Evolutionary conservation across 2,888 invertebrate species (phyloP), one percentile per base, ranked within the genome.

Genomic region (Cantharis rufa): DNA sequence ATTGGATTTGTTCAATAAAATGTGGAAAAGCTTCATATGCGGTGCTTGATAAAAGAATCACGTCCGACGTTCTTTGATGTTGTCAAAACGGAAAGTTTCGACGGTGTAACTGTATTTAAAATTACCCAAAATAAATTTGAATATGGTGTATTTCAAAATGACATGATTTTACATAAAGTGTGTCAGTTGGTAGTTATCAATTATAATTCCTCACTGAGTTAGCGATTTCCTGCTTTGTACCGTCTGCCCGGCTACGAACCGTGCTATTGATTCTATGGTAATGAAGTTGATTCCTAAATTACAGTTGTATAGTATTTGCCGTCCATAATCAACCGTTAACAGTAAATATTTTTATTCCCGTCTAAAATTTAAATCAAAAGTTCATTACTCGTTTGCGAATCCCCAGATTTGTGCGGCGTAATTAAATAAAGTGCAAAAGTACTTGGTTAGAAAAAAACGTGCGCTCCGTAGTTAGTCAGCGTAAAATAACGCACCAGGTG

Each of bases 191-290:
- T 71, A 71, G 74, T 74, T 71, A 74, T 77, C 77, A 77, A 74
- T 77, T 77, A 75, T 77, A 77, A 77, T 77, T 74, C 77, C 62
- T 71, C 10, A 28, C 71, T 66, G 69, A 72, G 72, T 28, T 71
- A 27, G 69, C 74, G 77, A 77, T 77, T 77, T 77, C 77, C 77
- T 74, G 77, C 70, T 77, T 75, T 77, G 70, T 72, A 74, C 74
- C 74, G 77, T 77, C 77, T 77, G 48, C 48, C 48, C 13, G 77
- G 72, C 69, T 69, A 71, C 69, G 64, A 77, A 71, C 74, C 69
- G 64, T 75, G 64, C 64, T 77, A 77, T 77, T 74, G 77, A 77
- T 77, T 77, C 64, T 75, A 77, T 77, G 77, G 71, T 77, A 77
- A 77, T 77, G 77, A 77, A 71, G 74, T 74, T 72, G 77, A 74